Evolutionary conservation across 2,888 invertebrate genomes (phyloP).

Genomic region (Thysanoteuthis rhombus): DNA sequence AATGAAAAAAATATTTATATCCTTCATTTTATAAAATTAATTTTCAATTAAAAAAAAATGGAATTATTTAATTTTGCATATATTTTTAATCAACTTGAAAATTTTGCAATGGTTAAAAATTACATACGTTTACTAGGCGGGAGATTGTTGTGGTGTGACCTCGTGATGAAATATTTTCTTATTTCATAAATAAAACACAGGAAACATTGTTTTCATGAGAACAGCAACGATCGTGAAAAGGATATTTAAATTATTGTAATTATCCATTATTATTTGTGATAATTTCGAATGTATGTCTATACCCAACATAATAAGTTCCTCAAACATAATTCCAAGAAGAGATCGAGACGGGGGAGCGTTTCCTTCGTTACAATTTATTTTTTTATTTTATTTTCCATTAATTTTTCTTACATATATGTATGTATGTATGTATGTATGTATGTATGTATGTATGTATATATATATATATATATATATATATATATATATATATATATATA

Average conservation of each 20-base stretch:
- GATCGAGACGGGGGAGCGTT: not conserved
- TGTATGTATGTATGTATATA: too few species aligned
- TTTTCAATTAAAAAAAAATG: not conserved
- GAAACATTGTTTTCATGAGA: not conserved
- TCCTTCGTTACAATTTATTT: not conserved
- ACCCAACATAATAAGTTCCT: not conserved
- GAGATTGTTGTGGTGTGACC: not conserved
- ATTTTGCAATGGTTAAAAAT: too few species aligned
- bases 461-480: too few species aligned
- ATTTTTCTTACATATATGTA: not conserved
- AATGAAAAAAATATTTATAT: too few species aligned
- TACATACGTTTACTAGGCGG: not conserved
- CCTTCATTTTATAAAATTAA: too few species aligned
- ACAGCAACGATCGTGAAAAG: not conserved
- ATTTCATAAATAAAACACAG: not conserved
- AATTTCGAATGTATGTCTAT: not conserved
- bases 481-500: too few species aligned
- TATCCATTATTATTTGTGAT: not conserved
- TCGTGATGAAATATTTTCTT: not conserved
- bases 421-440: too few species aligned
- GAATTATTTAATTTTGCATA: not conserved
- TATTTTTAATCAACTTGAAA: not conserved
- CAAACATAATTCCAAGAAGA: not conserved
- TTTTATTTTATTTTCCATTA: not conserved
- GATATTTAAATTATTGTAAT: constrained; percentile 12